phyloP scores from a whole-genome alignment of 2,888 invertebrate species.

The Orthosia gothica region DNA sequence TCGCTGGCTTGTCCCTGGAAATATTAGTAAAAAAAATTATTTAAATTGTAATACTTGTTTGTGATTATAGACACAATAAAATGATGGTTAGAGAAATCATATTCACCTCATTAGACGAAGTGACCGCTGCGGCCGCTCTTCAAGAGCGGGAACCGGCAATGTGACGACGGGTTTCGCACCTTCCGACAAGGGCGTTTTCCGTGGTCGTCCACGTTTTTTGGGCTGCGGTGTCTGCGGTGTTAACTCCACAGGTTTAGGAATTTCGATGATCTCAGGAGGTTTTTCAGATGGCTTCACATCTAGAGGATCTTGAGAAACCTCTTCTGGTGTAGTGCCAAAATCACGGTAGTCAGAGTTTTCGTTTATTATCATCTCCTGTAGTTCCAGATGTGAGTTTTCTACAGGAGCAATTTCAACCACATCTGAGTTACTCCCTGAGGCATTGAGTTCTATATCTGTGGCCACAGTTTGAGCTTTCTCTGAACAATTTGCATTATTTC shows the following conservation, averaged over 20 bases:
- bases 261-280: slow-evolving; percentile 69
- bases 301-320: slow-evolving; percentile 87
- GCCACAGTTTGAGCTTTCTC: slow-evolving; percentile 78
- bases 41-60: neutral
- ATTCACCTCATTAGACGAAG: slow-evolving; percentile 86
- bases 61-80: neutral
- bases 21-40: slow-evolving; percentile 9
- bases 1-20: slow-evolving; percentile 85
- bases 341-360: slow-evolving; percentile 88
- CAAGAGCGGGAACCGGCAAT: slow-evolving; percentile 85
- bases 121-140: slow-evolving; percentile 88
- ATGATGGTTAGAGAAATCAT: slow-evolving; percentile 1
- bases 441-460: slow-evolving; percentile 82
- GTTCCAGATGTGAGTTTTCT: slow-evolving; percentile 81
- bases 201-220: slow-evolving; percentile 88
- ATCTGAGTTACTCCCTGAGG: slow-evolving; percentile 84
- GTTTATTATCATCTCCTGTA: slow-evolving; percentile 87
- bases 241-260: slow-evolving; percentile 75
- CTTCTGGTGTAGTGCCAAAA: slow-evolving; percentile 80
- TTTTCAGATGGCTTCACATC: slow-evolving; percentile 79
- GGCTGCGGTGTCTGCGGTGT: slow-evolving; percentile 89
- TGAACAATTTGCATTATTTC: slow-evolving; percentile 79
- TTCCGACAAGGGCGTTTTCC: slow-evolving; percentile 86
- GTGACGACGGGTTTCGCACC: slow-evolving; percentile 77
- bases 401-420: slow-evolving; percentile 77